A percentile compares a stretch with the other conserved stretches of the same genome.
phyloP scores from a whole-genome alignment of 2,113 vertebrate genomes.

The Sinocyclocheilus grahami region DNA sequence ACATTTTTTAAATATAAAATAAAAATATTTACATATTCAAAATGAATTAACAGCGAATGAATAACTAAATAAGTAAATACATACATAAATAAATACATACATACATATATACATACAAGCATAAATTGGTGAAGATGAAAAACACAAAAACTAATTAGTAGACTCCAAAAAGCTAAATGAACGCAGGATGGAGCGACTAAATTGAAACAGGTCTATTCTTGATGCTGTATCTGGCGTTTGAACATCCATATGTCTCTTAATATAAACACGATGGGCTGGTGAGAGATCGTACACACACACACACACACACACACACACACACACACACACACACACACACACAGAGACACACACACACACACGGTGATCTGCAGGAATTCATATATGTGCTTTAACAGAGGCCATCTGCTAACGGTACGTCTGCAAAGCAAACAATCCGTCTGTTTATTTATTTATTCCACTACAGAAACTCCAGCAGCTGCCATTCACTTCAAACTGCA shows the following conservation, averaged over 20 bases:
- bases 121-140: too few species aligned
- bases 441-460: slow-evolving; percentile 14
- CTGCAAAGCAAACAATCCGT: slow-evolving; percentile 20
- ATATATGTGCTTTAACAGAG: slow-evolving; percentile 38
- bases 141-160: too few species aligned
- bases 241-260: slow-evolving; percentile 35
- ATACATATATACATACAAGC: too few species aligned
- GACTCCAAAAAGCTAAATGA: too few species aligned
- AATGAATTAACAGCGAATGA: too few species aligned
- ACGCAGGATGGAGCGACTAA: too few species aligned
- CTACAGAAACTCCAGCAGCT: neutral
- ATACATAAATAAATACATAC: too few species aligned
- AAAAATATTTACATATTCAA: too few species aligned
- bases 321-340: neutral
- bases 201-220: too few species aligned
- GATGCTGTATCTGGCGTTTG: neutral
- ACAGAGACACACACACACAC: neutral
- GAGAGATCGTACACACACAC: slow-evolving; percentile 4
- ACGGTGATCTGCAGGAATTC: slow-evolving; percentile 8
- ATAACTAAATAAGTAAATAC: too few species aligned
- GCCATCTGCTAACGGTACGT: slow-evolving; percentile 41
- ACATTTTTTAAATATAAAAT: too few species aligned
- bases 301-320: neutral
- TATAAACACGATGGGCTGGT: slow-evolving; percentile 41
- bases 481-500: neutral